These are phyloP conservation scores for Drosophila pectinifera DNA, from an alignment of 1,140 invertebrate species.

Conservation along the genomic window DNA sequence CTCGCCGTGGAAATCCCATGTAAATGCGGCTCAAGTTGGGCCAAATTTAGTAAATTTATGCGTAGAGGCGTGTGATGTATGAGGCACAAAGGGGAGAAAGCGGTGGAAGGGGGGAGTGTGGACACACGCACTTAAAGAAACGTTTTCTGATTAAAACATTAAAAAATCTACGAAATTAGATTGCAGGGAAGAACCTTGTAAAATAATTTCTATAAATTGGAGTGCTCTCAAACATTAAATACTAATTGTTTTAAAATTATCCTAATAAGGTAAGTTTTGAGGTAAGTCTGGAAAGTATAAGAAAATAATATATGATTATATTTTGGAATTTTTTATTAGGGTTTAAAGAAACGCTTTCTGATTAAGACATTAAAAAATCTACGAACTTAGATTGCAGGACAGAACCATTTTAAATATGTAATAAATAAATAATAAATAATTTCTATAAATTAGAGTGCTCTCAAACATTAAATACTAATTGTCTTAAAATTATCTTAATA, in stretches of 20 bases:
- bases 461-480: too few relatives aligned
- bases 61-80: slow-evolving; percentile 73
- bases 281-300: too few relatives aligned
- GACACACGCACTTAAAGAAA: slow-evolving; percentile 12
- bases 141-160: background rate
- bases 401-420: background rate
- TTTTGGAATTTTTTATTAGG: too few relatives aligned
- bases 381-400: background rate
- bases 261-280: too few relatives aligned
- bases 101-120: background rate
- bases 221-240: too few relatives aligned
- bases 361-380: background rate
- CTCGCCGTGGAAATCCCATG: slow-evolving; percentile 62
- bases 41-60: slow-evolving; percentile 76
- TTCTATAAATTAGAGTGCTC: background rate
- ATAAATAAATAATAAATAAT: too few relatives aligned
- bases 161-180: background rate
- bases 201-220: background rate
- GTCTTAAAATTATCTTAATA: too few relatives aligned
- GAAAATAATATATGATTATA: too few relatives aligned
- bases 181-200: background rate
- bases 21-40: slow-evolving; percentile 74
- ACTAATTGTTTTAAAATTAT: too few relatives aligned
- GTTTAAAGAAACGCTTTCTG: background rate
- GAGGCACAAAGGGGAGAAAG: slow-evolving; percentile 22